Percentiles rank a stretch among this genome's conserved stretches.
Conservation (phyloP, 2,113 vertebrate genomes). For the Ellobius talpinus region DNA sequence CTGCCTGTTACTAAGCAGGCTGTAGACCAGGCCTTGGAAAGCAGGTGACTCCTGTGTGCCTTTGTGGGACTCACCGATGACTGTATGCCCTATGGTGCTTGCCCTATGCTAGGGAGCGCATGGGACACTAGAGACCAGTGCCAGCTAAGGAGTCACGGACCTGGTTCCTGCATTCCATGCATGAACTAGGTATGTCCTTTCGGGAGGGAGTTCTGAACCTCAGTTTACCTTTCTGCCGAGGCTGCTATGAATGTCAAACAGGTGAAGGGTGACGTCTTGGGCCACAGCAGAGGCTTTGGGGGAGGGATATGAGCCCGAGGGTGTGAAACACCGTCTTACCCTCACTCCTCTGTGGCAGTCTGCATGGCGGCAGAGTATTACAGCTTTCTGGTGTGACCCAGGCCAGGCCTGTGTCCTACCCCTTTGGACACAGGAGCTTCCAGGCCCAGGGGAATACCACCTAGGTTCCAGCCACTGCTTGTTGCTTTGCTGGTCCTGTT, state of each 20-base stretch:
- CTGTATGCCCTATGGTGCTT: not conserved
- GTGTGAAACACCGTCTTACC: rapidly evolving
- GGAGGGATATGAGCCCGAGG: not conserved
- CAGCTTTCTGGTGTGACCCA: not conserved
- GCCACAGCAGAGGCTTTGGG: rapidly evolving
- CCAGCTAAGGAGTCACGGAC: not conserved
- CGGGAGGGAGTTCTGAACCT: not conserved
- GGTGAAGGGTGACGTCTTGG: not conserved
- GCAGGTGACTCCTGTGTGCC: rapidly evolving
- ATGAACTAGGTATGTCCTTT: not conserved
- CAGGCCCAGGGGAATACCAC: not conserved
- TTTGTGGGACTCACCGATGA: not conserved
- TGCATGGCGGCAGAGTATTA: rapidly evolving
- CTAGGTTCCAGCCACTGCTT: not conserved
- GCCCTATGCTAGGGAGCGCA: not conserved
- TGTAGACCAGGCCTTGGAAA: not conserved
- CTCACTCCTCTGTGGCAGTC: not conserved
- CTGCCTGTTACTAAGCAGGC: not conserved
- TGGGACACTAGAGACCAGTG: not conserved
- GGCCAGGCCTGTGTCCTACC: not conserved
- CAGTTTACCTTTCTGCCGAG: not conserved
- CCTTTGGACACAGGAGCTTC: not conserved
- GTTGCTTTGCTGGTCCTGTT: not conserved
- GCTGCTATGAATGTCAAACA: not conserved
- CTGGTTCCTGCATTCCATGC: no score